phyloP scores from a whole-genome alignment of 2,113 vertebrate genomes.

The Sphaerodactylus townsendi region DNA sequence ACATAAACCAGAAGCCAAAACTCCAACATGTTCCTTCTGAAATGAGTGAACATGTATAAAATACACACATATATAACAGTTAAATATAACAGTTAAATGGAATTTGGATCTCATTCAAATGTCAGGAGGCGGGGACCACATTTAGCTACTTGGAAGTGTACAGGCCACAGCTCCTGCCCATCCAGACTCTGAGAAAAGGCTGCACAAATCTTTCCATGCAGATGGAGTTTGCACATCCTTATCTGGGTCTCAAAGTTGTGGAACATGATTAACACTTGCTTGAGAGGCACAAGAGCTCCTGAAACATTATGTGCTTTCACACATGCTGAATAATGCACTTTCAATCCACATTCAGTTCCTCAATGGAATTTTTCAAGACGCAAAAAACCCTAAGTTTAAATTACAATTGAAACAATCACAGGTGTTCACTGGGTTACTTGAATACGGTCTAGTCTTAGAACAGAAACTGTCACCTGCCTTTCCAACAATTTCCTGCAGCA shows the following conservation, averaged over 20 bases:
- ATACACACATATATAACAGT: neutral
- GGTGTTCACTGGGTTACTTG: too few relatives aligned
- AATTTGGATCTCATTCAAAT: neutral
- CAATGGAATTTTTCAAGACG: neutral
- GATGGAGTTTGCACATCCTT: neutral
- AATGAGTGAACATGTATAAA: neutral
- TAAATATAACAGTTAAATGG: neutral
- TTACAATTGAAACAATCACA: too few relatives aligned
- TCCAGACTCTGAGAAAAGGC: neutral
- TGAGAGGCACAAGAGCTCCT: neutral
- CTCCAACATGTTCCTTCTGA: neutral
- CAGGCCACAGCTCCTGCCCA: neutral
- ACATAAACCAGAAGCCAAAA: neutral
- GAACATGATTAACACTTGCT: neutral
- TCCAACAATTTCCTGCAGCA: slow-evolving; percentile 19
- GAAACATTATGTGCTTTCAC: neutral
- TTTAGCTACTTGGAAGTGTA: neutral
- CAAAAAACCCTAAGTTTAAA: neutral
- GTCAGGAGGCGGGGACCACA: neutral
- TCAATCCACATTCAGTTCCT: neutral
- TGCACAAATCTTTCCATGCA: too few relatives aligned
- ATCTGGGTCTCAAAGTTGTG: neutral
- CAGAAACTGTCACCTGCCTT: neutral
- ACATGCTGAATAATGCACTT: too few relatives aligned
- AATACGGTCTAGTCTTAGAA: neutral